A percentile compares a stretch with the other conserved stretches of the same genome.
phyloP scores from a whole-genome alignment of 2,888 invertebrate species.

The Tipula lateralis region DNA sequence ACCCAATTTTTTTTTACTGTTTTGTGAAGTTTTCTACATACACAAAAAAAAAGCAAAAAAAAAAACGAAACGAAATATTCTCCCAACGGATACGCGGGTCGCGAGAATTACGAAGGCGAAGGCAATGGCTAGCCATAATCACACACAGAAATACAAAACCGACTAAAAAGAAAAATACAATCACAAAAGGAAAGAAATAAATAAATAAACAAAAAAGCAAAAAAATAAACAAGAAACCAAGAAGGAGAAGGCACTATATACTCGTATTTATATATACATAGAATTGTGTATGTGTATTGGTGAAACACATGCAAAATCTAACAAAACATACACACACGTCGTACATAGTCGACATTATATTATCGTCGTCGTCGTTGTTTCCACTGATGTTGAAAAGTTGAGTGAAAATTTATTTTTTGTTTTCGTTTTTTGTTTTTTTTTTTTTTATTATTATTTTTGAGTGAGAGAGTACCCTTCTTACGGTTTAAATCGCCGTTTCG shows the following conservation, averaged over 20 bases:
- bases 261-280: background rate
- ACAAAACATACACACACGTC: conserved; percentile 26
- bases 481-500: conserved; percentile 27
- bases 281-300: background rate
- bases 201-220: conserved; percentile 26
- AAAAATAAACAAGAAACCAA: background rate
- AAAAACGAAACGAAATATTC: conserved; percentile 7
- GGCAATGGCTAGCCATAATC: conserved; percentile 31
- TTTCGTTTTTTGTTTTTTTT: conserved; percentile 26
- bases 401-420: conserved; percentile 25
- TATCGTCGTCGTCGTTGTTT: conserved; percentile 28
- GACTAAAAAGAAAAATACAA: conserved; percentile 26
- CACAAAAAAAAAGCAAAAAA: conserved; percentile 12
- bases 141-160: conserved; percentile 25
- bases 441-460: conserved; percentile 14
- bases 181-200: background rate
- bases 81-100: conserved; percentile 36
- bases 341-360: conserved; percentile 25
- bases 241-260: conserved; percentile 25
- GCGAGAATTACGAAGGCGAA: conserved; percentile 36
- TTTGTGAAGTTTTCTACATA: conserved; percentile 3
- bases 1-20: background rate
- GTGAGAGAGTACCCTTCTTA: conserved; percentile 28
- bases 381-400: conserved; percentile 29
- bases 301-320: background rate